phyloP scores from a whole-genome alignment of 2,888 invertebrate species.

The Nemotelus nigrinus region DNA sequence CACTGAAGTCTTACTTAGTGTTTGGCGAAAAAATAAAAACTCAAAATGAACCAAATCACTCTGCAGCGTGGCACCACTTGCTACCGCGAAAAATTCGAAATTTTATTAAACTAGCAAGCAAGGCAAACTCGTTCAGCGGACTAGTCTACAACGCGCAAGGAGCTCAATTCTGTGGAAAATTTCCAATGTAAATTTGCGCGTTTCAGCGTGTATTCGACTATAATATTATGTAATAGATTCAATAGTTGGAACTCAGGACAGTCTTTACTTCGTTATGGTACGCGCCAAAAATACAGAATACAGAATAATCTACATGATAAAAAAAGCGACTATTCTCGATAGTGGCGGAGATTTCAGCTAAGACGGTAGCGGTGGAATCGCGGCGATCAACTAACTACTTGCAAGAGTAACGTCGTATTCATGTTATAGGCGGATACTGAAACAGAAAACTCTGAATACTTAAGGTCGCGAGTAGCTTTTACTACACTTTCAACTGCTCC shows the following conservation, averaged over 20 bases:
- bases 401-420: conserved; percentile 45
- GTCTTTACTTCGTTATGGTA: conserved; percentile 39
- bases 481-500: conserved; percentile 15
- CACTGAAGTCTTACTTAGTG: background rate
- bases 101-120: background rate
- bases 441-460: conserved; percentile 36
- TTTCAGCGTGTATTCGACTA: conserved; percentile 8
- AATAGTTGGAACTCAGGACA: conserved; percentile 19
- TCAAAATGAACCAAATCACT: conserved; percentile 3
- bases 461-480: conserved; percentile 42
- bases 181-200: background rate
- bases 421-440: conserved; percentile 51
- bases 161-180: conserved; percentile 2
- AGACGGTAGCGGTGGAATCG: conserved; percentile 43
- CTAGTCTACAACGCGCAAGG: background rate
- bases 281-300: conserved; percentile 47
- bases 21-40: background rate
- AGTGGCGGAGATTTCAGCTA: background rate
- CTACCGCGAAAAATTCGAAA: conserved; percentile 1
- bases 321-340: conserved; percentile 18
- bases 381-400: conserved; percentile 34
- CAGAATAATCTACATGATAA: background rate
- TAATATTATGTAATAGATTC: conserved; percentile 39
- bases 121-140: background rate
- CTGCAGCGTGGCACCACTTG: conserved; percentile 27